Base-by-base conservation (phyloP, 1,140 invertebrate genomes). In the Chironomus striatipennis region DNA sequence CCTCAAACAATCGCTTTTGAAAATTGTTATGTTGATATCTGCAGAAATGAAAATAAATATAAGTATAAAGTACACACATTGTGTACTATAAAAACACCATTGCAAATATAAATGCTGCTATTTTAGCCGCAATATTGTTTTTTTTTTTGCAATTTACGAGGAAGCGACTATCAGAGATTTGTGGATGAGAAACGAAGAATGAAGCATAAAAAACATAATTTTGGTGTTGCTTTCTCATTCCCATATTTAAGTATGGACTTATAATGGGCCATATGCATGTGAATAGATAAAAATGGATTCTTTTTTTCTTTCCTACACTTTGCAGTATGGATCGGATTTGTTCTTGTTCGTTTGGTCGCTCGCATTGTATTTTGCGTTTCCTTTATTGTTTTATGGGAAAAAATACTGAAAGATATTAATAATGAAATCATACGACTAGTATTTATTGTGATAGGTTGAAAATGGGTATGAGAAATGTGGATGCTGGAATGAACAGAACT, bases 11-110 rank as follows among this genome's bases (percentile, higher is more conserved):
- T 57, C 47, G 47, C 47, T 57, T 34, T 57, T 57, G 47, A 57
- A 57, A 57, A 57, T 57, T 57, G 47, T 57, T 57, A 57, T 57
- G 47, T 57, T 57, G 47, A 57, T 57, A 57, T 57, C 65, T 20
- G 9, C 65, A 70, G 5, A 70, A 70, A 34, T 34, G 24, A 34
- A 34, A 34, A 34, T 34, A 34, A 34, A 34, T 34, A 34, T 34
- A 34, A 34, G 24, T 34, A 34, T 34, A 34, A 34, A 34, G 24
- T 34, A 34, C 24, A 34, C 24, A 34, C 24, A 34, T 34, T 34
- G 24, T 70, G 65, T 20, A 70, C 65, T 21, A 70, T 70, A 70
- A 70, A 70, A 70, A 70, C 65, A 70, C 65, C 65, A 70, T 70
- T 70, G 64, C 17, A 18, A 70, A 17, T 18, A 9, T 20, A 70